Conservation (phyloP, 2,113 vertebrate genomes). For the Arizona elegans region DNA sequence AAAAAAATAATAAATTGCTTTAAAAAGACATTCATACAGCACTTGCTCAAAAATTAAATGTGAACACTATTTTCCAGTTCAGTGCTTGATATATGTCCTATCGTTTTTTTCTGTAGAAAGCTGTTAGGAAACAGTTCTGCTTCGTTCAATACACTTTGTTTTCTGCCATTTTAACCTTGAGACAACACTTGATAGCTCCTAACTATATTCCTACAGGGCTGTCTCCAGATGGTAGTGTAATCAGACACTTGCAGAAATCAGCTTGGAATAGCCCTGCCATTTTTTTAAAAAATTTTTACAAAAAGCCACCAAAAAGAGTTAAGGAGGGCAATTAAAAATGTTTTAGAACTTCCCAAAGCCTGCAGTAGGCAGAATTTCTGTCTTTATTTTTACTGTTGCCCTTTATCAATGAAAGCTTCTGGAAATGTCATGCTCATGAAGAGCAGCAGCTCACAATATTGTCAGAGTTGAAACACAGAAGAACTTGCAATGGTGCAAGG, state of each 20-base stretch:
- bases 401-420: not conserved
- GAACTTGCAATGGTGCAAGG: too few relatives aligned
- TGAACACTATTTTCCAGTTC: not conserved
- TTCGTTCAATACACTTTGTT: not conserved
- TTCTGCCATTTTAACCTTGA: not conserved
- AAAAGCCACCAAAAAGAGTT: not conserved
- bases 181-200: not conserved
- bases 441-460: not conserved
- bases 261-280: not conserved
- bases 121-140: not conserved
- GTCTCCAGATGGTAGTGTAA: not conserved
- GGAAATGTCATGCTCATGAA: not conserved
- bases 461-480: not conserved
- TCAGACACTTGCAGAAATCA: not conserved
- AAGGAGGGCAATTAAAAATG: not conserved
- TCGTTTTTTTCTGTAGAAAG: not conserved
- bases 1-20: not conserved
- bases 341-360: not conserved
- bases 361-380: not conserved
- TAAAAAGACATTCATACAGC: not conserved
- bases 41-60: not conserved
- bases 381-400: not conserved
- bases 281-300: not conserved
- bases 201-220: too few relatives aligned
- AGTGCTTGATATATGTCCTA: not conserved